These are phyloP conservation scores for Phrynocephalus vlangalii DNA, from an alignment of 2,797 vertebrate genomes.

Conservation along the genomic window DNA sequence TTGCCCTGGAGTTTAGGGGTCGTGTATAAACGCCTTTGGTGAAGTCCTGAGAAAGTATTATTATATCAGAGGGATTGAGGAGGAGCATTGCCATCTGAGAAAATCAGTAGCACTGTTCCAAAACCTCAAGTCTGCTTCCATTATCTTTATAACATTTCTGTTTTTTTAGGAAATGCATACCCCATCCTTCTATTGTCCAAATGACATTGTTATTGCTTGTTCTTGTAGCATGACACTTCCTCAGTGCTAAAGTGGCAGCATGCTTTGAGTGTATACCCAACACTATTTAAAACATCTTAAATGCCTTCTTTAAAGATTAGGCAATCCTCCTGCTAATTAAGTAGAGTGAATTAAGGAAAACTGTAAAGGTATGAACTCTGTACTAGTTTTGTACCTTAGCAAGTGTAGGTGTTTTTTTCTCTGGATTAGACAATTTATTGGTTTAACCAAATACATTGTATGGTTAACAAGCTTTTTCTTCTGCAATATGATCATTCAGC, in stretches of 20 bases:
- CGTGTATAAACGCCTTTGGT: no score
- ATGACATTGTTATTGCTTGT: background rate
- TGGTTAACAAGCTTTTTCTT: background rate
- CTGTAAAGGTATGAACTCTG: background rate
- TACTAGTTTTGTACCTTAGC: background rate
- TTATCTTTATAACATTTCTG: background rate
- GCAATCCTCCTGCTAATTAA: background rate
- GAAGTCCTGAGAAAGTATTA: background rate
- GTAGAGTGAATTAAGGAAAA: background rate
- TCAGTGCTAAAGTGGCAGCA: background rate
- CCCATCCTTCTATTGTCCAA: slow-evolving; percentile 27
- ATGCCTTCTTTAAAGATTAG: background rate
- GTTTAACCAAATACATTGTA: background rate
- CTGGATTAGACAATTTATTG: background rate
- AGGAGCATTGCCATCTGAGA: background rate
- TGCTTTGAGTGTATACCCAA: background rate
- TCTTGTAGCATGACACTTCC: background rate
- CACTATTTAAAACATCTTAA: background rate
- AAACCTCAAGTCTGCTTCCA: background rate
- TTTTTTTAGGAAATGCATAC: slow-evolving; percentile 20
- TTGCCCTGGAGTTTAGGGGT: no score
- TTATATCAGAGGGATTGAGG: background rate
- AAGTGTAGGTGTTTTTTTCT: background rate
- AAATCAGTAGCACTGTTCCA: background rate
- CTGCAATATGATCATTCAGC: background rate